Conservation (phyloP, 2,888 invertebrate genomes). For the Lasius fuliginosus region DNA sequence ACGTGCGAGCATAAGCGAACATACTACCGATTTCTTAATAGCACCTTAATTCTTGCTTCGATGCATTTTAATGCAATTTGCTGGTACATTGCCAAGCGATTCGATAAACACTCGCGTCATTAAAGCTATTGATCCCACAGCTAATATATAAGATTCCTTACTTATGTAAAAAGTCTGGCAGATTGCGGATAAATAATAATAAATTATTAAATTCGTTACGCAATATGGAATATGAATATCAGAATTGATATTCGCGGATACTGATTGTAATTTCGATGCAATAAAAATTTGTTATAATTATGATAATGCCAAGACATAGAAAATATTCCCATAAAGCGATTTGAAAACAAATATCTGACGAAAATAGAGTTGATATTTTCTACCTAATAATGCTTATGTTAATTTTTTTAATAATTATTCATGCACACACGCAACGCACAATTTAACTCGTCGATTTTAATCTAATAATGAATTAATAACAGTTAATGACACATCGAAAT, state of each 20-base stretch:
- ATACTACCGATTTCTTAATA: conserved; percentile 38
- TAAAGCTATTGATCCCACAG: conserved; percentile 16
- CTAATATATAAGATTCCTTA: background rate
- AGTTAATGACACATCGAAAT: conserved; percentile 1
- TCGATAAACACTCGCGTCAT: conserved; percentile 11
- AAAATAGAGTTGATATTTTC: conserved; percentile 12
- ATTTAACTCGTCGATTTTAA: background rate
- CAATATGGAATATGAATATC: background rate
- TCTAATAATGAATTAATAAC: background rate
- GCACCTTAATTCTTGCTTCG: conserved; percentile 47
- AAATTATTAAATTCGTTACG: background rate
- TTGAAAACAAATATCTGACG: conserved; percentile 1
- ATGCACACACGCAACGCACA: background rate
- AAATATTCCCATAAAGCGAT: background rate
- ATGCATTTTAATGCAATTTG: conserved; percentile 32
- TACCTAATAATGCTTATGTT: background rate
- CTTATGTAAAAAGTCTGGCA: conserved; percentile 18
- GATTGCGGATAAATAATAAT: conserved; percentile 10
- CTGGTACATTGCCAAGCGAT: conserved; percentile 1
- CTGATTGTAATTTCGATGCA: background rate
- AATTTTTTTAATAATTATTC: background rate
- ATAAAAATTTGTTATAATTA: conserved; percentile 11
- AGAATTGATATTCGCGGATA: background rate
- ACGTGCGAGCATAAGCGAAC: conserved; percentile 15
- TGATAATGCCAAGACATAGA: background rate